Base-by-base conservation (phyloP, 2,888 invertebrate genomes). In the Tenthredo notha region DNA sequence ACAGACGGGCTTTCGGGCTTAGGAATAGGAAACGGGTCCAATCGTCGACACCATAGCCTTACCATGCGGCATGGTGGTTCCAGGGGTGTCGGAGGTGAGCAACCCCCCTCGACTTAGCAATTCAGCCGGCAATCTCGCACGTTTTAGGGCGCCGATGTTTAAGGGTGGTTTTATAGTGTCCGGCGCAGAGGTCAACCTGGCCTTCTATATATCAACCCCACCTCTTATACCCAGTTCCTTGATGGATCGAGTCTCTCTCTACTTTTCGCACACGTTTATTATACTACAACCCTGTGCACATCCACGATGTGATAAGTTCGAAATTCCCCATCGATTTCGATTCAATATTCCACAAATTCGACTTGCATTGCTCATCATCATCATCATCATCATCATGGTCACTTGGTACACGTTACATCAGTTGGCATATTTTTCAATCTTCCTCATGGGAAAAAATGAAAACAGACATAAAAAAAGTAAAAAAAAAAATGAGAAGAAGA, bases 161-260 rank as follows among this genome's bases (percentile, higher is more conserved):
- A 90, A 92, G 92, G 90, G 91, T 88, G 90, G 91, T 92, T 92
- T 92, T 91, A 92, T 91, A 91, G 92, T 90, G 90, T 91, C 91
- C 91, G 90, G 92, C 89, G 89, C 91, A 91, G 88, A 91, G 92
- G 92, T 92, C 91, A 91, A 90, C 89, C 89, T 90, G 88, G 88
- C 88, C 90, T 87, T 86, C 89, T 88, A 92, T 92, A 91, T 89
- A 91, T 92, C 91, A 92, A 89, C 88, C 88, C 84, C 85, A 50
- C 50, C 85, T 75, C 84, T 78, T 83, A 84, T 50, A 74, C 47
- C 65, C 86, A 72, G 65, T 80, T 25, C 86, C 89, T 91, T 91
- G 92, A 90, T 90, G 87, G 90, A 90, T 90, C 88, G 88, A 86
- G 86, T 85, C 85, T 88, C 87, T 86, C 87, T 86, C 84, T 86